Evolutionary conservation across 2,113 vertebrate species (phyloP).

Genomic region (Platycercus adscitus): DNA sequence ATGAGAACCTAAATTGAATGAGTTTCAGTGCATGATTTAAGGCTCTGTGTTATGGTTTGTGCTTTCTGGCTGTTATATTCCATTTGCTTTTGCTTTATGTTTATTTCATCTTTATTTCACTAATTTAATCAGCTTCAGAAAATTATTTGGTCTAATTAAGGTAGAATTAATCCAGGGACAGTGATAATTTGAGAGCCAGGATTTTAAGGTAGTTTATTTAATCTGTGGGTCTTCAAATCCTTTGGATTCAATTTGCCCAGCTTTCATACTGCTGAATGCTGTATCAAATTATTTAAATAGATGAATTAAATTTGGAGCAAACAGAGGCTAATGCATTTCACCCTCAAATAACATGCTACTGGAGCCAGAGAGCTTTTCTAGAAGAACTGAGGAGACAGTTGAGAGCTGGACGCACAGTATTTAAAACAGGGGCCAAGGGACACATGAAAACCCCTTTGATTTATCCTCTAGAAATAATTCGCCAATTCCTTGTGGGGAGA

Average conservation of each 20-base stretch:
- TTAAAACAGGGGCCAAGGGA: background rate
- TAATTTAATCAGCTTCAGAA: slow-evolving; percentile 49
- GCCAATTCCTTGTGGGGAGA: background rate
- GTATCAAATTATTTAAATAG: slow-evolving; percentile 66
- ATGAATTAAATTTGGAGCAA: slow-evolving; percentile 62
- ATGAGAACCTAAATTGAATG: background rate
- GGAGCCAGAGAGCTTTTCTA: slow-evolving; percentile 44
- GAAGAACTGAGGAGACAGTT: background rate
- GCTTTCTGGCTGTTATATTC: background rate
- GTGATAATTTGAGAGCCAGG: slow-evolving; percentile 40
- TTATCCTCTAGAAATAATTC: slow-evolving; percentile 34
- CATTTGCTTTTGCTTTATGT: slow-evolving; percentile 27
- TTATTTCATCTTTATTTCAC: slow-evolving; percentile 53
- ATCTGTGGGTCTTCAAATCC: slow-evolving; percentile 56
- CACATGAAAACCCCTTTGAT: background rate
- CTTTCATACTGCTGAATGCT: slow-evolving; percentile 59
- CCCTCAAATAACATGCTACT: slow-evolving; percentile 24
- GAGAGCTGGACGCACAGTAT: background rate
- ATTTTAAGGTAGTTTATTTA: slow-evolving; percentile 60
- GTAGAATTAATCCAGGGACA: slow-evolving; percentile 56
- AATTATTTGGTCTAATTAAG: slow-evolving; percentile 59
- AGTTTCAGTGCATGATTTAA: background rate
- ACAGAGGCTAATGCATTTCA: slow-evolving; percentile 56
- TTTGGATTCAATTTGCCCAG: slow-evolving; percentile 60
- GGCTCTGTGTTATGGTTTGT: background rate